phyloP scores from a whole-genome alignment of 2,797 vertebrate genomes.

The Hephaestus fuliginosus region DNA sequence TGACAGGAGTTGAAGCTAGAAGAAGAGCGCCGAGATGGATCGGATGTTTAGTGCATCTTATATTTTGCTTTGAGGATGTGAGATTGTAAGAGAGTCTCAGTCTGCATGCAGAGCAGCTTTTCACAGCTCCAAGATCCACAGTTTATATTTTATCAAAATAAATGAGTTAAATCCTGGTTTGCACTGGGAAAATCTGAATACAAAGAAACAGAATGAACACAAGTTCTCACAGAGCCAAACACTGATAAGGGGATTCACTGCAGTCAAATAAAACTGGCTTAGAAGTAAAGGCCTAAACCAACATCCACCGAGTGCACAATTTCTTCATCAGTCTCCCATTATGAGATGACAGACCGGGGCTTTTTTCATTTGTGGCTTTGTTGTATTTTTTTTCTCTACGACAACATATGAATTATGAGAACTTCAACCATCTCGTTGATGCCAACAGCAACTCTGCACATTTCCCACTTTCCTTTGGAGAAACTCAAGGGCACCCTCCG shows the following conservation, averaged over 20 bases:
- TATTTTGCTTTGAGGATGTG: constrained; percentile 4
- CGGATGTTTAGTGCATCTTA: constrained; percentile 12
- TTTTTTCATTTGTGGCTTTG: background rate
- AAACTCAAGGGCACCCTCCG: constrained; percentile 1
- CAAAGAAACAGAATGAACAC: background rate
- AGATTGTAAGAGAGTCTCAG: background rate
- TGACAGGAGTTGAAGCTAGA: constrained; percentile 6
- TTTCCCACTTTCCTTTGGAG: background rate
- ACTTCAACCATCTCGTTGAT: background rate
- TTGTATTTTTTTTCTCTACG: background rate
- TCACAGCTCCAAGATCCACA: constrained; percentile 25
- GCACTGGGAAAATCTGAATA: background rate
- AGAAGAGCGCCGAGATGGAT: constrained; percentile 7
- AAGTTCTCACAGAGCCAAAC: background rate
- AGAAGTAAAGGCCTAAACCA: constrained; percentile 1
- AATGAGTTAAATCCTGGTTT: constrained; percentile 1
- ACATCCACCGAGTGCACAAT: constrained; percentile 3
- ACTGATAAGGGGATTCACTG: background rate
- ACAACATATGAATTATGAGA: background rate
- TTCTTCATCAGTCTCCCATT: background rate
- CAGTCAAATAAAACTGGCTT: constrained; percentile 17
- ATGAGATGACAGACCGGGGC: background rate
- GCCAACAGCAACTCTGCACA: no score
- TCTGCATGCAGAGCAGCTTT: constrained; percentile 21
- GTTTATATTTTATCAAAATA: constrained; percentile 25